Evolutionary conservation across 1,140 invertebrate species (phyloP).

Genomic region (Danaus melanippus): DNA sequence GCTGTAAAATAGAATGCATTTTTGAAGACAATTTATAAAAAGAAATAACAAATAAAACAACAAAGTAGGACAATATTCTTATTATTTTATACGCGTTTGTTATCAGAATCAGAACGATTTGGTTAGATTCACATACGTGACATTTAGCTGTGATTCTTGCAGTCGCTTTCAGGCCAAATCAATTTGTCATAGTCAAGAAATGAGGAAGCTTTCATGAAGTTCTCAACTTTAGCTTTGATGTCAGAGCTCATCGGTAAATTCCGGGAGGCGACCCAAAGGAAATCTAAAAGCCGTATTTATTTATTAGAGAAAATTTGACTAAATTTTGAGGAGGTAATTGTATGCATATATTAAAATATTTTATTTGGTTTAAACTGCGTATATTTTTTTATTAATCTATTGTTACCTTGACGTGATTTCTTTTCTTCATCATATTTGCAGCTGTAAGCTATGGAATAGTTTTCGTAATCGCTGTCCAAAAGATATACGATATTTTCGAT

Average conservation of each 20-base stretch:
- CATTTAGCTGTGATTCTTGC: no score
- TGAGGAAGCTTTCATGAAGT: conserved; percentile 36
- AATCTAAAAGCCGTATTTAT: conserved; percentile 27
- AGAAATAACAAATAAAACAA: no score
- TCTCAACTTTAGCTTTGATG: conserved; percentile 35
- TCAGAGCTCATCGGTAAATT: conserved; percentile 33
- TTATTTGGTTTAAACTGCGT: no score
- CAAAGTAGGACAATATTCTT: no score
- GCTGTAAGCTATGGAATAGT: conserved; percentile 45
- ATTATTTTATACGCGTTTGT: no score
- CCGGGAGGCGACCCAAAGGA: conserved; percentile 42
- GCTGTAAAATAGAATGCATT: no score
- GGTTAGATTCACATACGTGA: no score
- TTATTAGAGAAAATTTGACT: no score
- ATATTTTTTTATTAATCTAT: neutral
- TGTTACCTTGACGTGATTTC: conserved; percentile 30
- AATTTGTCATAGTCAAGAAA: conserved; percentile 40
- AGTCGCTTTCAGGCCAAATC: conserved; percentile 37
- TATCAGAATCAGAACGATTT: no score
- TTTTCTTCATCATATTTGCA: conserved; percentile 38
- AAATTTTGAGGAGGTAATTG: no score
- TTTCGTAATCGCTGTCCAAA: conserved; percentile 9
- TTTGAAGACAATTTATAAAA: no score
- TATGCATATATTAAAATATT: no score
- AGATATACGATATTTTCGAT: conserved; percentile 1